Evolutionary conservation across 2,888 invertebrate species (phyloP).

Genomic region (Thalpophila matura): DNA sequence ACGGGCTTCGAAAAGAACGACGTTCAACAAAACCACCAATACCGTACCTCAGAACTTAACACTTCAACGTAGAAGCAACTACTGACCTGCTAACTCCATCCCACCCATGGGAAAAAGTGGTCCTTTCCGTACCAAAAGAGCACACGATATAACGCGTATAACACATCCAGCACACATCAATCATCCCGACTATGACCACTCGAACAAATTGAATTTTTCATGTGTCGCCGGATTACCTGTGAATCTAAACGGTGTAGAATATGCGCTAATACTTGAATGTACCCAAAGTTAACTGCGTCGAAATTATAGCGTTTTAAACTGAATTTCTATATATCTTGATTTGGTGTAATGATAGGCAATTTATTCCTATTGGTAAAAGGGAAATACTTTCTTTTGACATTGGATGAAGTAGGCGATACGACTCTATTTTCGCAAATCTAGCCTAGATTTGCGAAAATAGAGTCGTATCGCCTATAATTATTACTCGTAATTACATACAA

Average conservation of each 20-base stretch:
- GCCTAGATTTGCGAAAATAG: not conserved
- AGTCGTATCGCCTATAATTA: no score
- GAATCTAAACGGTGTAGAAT: constrained; percentile 23
- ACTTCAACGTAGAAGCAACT: not conserved
- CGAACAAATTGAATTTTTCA: constrained; percentile 72
- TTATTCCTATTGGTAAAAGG: constrained; percentile 1
- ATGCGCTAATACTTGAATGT: constrained; percentile 13
- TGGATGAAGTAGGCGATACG: not conserved
- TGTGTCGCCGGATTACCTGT: constrained; percentile 58
- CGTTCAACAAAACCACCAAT: no score
- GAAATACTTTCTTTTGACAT: not conserved
- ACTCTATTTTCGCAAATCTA: not conserved
- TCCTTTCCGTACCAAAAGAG: not conserved
- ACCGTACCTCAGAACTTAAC: not conserved
- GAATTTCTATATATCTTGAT: constrained; percentile 20
- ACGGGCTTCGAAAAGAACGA: no score
- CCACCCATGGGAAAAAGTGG: not conserved
- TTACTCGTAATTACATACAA: no score
- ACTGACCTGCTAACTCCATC: not conserved
- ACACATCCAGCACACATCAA: constrained; percentile 41
- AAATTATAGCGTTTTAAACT: constrained; percentile 12
- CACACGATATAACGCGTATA: not conserved
- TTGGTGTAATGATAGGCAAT: constrained; percentile 26
- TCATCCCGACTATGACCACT: constrained; percentile 29
- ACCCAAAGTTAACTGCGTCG: not conserved